Evolutionary conservation across 2,888 invertebrate species (phyloP), one percentile per base, ranked within the genome.

Genomic region (Liodrosophila aerea): DNA sequence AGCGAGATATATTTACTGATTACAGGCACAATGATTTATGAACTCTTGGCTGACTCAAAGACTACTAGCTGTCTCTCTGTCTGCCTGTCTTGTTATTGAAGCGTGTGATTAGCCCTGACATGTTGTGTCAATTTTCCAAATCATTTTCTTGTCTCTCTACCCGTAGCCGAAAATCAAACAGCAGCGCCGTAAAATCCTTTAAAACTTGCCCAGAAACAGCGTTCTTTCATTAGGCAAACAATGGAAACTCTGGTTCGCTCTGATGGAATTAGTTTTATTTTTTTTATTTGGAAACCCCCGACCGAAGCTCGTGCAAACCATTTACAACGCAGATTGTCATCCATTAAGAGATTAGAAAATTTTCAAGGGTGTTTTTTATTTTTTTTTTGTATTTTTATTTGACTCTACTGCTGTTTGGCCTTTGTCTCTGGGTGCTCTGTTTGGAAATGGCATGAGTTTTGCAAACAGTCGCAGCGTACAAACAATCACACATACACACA

Each of bases 241-340:
- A 80, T 77, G 77, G 75, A 37, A 45, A 40, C 40, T 51, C 46
- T 27, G 50, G 4, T n/a, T 18, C 34, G 8, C 70, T 54, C 78
- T 77, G 85, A 78, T 85, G 85, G 85, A 81, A 78, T 81, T 86
- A 81, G 85, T 86, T 82, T 86, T 82, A 78, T 86, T 81, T 84
- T 80, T 51, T 51, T 57, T 39, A 16, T 22, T 22, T 22, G 65
- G 61, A 52, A 53, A 63, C 50, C 70, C 37, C 40, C 22, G 33
- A 61, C 58, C 64, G 63, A 56, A 51, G 63, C 75, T 67, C 60
- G 67, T 72, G 70, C 82, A 84, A 73, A 77, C 85, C 85, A 81
- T 86, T 86, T 86, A 86, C 85, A 86, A 85, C 87, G 85, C 87
- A 81, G 80, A 81, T 86, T 81, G 80, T 83, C 80, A 85, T 81